Evolutionary conservation across 2,888 invertebrate genomes (phyloP), one percentile per base, ranked within the genome.

Genomic region (Drepana falcataria): DNA sequence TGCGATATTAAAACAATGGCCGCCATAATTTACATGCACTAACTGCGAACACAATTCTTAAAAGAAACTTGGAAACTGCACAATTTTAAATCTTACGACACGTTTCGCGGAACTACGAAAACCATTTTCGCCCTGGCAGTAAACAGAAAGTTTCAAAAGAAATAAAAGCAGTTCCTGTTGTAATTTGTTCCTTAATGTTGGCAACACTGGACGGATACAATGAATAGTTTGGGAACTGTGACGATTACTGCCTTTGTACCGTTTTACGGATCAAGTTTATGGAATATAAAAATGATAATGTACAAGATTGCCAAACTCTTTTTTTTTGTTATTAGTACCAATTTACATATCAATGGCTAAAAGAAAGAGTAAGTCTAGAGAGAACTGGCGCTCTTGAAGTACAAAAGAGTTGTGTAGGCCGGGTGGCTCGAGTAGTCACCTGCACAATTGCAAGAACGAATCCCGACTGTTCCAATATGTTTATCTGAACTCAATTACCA

Each of bases 101-200:
- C 48, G 49, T 35, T 53, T 54, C 34, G 33, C 47, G 7, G 35
- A 51, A 34, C 54, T n/a, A 49, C 41, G 37, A 51, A 52, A 54
- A 51, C 35, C 37, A 48, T 51, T 51, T 40, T 49, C 51, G 33
- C 37, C 40, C 41, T 51, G 51, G 51, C 51, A 40, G 34, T 51
- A 34, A 51, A 40, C 51, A 51, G 40, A 51, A 51, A 44, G 40
- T 51, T 61, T 61, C 55, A 55, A 61, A 56, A 57, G 55, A 58
- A 60, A 60, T 56, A 58, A 61, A 57, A 58, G 53, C 57, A 59
- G 61, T 57, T 63, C 59, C 51, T 48, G 53, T 54, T 58, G 58
- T 64, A 64, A 65, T 61, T 66, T 60, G 61, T 61, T 59, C 59
- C 61, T 61, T 63, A 67, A 64, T 67, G 66, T 61, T 65, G 66